phyloP scores from a whole-genome alignment of 2,113 vertebrate genomes.

The Tonatia bakeri region DNA sequence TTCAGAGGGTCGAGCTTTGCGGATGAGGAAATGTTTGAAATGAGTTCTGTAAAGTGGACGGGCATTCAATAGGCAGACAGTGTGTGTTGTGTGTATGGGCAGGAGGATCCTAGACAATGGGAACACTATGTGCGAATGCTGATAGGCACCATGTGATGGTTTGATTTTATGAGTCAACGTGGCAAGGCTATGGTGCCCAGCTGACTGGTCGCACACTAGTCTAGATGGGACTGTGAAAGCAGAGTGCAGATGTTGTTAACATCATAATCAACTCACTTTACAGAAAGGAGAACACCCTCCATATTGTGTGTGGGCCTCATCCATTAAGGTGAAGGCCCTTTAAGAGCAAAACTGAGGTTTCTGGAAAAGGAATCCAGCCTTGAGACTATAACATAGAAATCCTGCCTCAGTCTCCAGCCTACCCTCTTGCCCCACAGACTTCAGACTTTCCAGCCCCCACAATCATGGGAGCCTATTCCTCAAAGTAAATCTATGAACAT shows the following conservation, averaged over 20 bases:
- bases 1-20: neutral
- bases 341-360: neutral
- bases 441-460: neutral
- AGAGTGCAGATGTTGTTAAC: neutral
- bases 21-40: neutral
- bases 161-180: neutral
- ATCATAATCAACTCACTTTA: neutral
- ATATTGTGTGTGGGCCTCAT: neutral
- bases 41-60: neutral
- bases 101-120: neutral
- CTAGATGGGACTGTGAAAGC: neutral
- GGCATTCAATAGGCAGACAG: neutral
- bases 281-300: neutral
- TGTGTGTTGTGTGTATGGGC: fast-evolving
- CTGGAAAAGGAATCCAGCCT: neutral
- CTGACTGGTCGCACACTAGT: neutral
- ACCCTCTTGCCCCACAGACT: neutral
- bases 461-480: neutral
- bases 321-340: neutral
- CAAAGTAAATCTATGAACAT: neutral
- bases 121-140: neutral
- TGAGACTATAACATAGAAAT: neutral
- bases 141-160: neutral
- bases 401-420: neutral
- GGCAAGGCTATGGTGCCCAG: neutral